phyloP scores from a whole-genome alignment of 2,888 invertebrate species.

The Drosophila neoperkinsi region DNA sequence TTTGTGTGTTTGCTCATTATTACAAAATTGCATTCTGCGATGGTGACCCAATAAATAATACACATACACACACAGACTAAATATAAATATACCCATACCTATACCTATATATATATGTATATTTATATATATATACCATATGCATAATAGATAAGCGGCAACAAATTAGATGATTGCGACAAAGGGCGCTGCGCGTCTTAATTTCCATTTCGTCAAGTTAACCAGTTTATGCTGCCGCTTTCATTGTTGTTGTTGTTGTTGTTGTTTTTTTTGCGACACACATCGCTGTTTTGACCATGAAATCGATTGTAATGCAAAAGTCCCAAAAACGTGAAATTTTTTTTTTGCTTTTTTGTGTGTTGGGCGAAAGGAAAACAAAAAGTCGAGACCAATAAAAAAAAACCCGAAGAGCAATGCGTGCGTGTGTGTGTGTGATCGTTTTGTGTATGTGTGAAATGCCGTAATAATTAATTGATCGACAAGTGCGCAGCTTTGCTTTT shows the following conservation, averaged over 20 bases:
- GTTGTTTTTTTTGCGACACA: slow-evolving; percentile 65
- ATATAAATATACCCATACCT: slow-evolving; percentile 1
- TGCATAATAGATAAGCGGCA: slow-evolving; percentile 52
- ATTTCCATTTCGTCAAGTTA: slow-evolving; percentile 73
- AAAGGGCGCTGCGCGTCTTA: slow-evolving; percentile 56
- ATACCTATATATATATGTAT: slow-evolving; percentile 6
- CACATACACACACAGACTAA: slow-evolving; percentile 5
- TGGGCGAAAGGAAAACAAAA: slow-evolving; percentile 34
- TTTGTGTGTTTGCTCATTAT: slow-evolving; percentile 38
- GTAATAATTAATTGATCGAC: slow-evolving; percentile 79
- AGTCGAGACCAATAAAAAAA: slow-evolving; percentile 52
- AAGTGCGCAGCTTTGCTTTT: slow-evolving; percentile 74
- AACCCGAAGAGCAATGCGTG: slow-evolving; percentile 52
- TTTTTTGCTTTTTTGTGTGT: slow-evolving; percentile 16
- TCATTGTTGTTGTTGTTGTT: slow-evolving; percentile 23
- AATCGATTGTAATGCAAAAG: slow-evolving; percentile 78
- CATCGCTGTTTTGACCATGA: slow-evolving; percentile 73
- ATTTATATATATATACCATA: slow-evolving; percentile 1
- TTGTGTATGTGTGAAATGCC: slow-evolving; percentile 62
- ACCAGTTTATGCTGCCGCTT: slow-evolving; percentile 52
- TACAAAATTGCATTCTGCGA: slow-evolving; percentile 69
- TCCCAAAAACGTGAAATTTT: slow-evolving; percentile 61
- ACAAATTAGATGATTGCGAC: slow-evolving; percentile 67
- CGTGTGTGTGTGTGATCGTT: slow-evolving; percentile 13
- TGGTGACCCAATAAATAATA: slow-evolving; percentile 60